Base-by-base conservation (phyloP, 2,113 vertebrate genomes). In the Coreoperca whiteheadi region DNA sequence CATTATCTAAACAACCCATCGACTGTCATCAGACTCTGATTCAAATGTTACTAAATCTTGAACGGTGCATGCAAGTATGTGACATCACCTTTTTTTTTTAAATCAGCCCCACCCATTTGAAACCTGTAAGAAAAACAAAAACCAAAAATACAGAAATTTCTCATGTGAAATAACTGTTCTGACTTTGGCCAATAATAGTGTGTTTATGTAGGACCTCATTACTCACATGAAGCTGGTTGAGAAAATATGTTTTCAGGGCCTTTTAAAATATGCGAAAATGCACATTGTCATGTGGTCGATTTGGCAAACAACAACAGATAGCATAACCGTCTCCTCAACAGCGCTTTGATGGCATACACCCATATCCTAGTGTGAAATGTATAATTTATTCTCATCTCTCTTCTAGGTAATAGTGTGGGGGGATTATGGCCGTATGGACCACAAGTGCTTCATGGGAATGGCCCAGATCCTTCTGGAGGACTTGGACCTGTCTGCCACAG, bases 391-490 rank as follows among this genome's bases (percentile, higher is more conserved):
- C 2, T 68, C 37, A 1, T 63, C 74, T 82, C 48, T 84, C 16
- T 63, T 23, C 0, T 82, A 99, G 98, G 97, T 99, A 87, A 99
- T 99, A 4, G 97, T 99, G 66, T 99, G 98, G 98, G 98, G 98
- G 7, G 98, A 99, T 84, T 99, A 99, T 0, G 98, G 98, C 46
- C 97, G 98, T 84, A 99, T 99, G 98, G 98, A 99, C 96, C 97
- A 97, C 96, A 99, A 99, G 95, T 98, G 97, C 96, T 99, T 99
- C 97, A 99, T 99, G 98, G 98, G 98, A 79, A 98, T 99, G 98
- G 98, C 97, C 48, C 98, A 99, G 95, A 99, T 99, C 91, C 95
- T 98, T 67, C 91, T 99, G 91, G 98, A 99, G 37, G 98, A 99
- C 95, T 95, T 99, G 87, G 98, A 99, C 89, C 96, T 99, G 91